These are phyloP conservation scores for Polypterus senegalus DNA, from an alignment of 2,113 vertebrate genomes.

Conservation along the genomic window DNA sequence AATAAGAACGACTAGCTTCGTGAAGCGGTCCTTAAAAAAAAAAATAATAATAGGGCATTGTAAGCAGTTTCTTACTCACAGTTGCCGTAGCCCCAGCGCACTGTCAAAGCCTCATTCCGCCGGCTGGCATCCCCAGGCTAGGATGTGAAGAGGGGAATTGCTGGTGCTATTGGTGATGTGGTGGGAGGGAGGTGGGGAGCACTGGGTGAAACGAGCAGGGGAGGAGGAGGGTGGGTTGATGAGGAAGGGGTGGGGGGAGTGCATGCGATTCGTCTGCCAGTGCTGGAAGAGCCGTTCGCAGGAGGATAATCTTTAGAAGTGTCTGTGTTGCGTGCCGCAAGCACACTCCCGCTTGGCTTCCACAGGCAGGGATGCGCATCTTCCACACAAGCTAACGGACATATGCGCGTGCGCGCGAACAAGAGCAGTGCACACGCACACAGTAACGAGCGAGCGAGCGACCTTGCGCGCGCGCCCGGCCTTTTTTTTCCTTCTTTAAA, in stretches of 20 bases:
- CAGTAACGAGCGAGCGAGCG: no score
- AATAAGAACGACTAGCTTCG: no score
- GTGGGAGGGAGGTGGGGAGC: slow-evolving; percentile 9
- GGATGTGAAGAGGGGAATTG: slow-evolving; percentile 12
- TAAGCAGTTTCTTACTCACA: slow-evolving; percentile 42
- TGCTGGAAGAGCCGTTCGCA: slow-evolving; percentile 34
- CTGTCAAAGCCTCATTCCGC: slow-evolving; percentile 47
- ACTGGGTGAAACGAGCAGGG: slow-evolving; percentile 9
- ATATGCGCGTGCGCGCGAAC: background rate
- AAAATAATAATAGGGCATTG: slow-evolving; percentile 1
- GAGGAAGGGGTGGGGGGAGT: slow-evolving; percentile 10
- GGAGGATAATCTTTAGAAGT: slow-evolving; percentile 9
- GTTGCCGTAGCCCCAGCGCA: slow-evolving; percentile 38
- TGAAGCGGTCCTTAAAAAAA: background rate
- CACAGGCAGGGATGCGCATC: slow-evolving; percentile 21
- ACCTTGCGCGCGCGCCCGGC: no score
- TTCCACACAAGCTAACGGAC: slow-evolving; percentile 15
- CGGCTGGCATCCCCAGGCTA: slow-evolving; percentile 28
- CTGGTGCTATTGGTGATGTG: slow-evolving; percentile 15
- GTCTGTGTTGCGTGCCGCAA: slow-evolving; percentile 29
- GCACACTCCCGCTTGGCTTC: slow-evolving; percentile 18
- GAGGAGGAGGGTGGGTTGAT: slow-evolving; percentile 16
- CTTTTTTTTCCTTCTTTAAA: no score
- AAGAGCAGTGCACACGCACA: no score
- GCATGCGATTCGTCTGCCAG: slow-evolving; percentile 37